Evolutionary conservation across 2,888 invertebrate species (phyloP).

Genomic region (Copidosoma aretas): DNA sequence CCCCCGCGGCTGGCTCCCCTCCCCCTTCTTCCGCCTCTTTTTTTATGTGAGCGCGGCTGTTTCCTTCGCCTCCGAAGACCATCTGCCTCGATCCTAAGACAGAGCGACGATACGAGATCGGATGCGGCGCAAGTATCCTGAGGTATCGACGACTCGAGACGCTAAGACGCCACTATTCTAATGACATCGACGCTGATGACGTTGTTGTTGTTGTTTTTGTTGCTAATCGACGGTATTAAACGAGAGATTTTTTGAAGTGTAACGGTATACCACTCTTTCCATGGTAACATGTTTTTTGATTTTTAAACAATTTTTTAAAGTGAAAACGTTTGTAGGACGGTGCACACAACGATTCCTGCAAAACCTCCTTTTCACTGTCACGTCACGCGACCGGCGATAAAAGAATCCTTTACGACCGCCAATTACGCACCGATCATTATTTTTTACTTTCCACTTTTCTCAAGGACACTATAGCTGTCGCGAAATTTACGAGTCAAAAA

Average conservation of each 20-base stretch:
- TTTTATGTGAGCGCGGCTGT: conserved; percentile 34
- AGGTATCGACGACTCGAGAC: conserved; percentile 28
- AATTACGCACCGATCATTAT: conserved; percentile 27
- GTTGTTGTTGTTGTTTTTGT: conserved; percentile 40
- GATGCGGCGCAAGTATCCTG: too few relatives aligned
- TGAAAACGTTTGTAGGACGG: too few relatives aligned
- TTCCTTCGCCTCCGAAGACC: conserved; percentile 8
- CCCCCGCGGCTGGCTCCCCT: conserved; percentile 57
- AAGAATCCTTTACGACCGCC: conserved; percentile 2
- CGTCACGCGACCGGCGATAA: too few relatives aligned
- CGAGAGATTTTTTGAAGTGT: background rate
- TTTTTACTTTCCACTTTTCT: conserved; percentile 1
- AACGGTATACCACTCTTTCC: too few relatives aligned
- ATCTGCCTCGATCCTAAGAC: conserved; percentile 47
- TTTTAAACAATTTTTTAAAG: too few relatives aligned
- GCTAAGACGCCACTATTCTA: conserved; percentile 44
- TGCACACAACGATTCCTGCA: too few relatives aligned
- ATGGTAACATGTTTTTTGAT: too few relatives aligned
- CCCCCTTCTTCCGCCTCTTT: background rate
- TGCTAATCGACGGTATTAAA: background rate
- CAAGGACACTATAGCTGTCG: background rate
- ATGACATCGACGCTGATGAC: conserved; percentile 52
- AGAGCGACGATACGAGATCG: conserved; percentile 44
- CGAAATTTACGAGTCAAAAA: conserved; percentile 5
- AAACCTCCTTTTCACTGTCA: too few relatives aligned